phyloP scores from a whole-genome alignment of 2,113 vertebrate species.

The Mirounga angustirostris region DNA sequence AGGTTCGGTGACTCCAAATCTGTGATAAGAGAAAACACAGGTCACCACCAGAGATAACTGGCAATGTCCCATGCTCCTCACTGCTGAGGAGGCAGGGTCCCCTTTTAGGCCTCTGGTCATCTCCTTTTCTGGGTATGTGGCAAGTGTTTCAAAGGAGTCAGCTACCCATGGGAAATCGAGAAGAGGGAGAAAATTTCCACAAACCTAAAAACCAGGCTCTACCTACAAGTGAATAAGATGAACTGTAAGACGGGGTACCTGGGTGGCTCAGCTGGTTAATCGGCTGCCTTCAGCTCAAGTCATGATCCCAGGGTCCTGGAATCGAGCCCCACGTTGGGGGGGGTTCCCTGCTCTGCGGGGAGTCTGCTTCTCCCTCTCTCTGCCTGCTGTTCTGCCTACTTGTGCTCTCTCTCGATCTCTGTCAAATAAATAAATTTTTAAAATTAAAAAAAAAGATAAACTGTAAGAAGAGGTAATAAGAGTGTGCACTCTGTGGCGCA shows the following conservation, averaged over 20 bases:
- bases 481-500: not conserved
- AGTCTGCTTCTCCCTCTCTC: too few species aligned
- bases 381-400: too few species aligned
- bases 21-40: not conserved
- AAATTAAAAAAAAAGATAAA: not conserved
- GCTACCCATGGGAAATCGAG: not conserved
- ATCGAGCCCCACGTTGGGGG: too few species aligned
- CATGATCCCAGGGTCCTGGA: too few species aligned
- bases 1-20: not conserved
- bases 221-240: not conserved
- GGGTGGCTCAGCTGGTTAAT: too few species aligned
- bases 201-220: conserved; percentile 40
- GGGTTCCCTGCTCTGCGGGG: too few species aligned
- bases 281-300: too few species aligned
- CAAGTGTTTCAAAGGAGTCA: not conserved
- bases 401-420: too few species aligned
- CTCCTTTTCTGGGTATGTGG: not conserved
- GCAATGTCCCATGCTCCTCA: not conserved
- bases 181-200: not conserved
- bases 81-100: not conserved
- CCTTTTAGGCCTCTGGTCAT: not conserved
- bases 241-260: not conserved
- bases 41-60: not conserved
- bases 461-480: not conserved
- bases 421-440: too few species aligned